Conservation (phyloP, 2,797 vertebrate species). For the Phalanger gymnotis region DNA sequence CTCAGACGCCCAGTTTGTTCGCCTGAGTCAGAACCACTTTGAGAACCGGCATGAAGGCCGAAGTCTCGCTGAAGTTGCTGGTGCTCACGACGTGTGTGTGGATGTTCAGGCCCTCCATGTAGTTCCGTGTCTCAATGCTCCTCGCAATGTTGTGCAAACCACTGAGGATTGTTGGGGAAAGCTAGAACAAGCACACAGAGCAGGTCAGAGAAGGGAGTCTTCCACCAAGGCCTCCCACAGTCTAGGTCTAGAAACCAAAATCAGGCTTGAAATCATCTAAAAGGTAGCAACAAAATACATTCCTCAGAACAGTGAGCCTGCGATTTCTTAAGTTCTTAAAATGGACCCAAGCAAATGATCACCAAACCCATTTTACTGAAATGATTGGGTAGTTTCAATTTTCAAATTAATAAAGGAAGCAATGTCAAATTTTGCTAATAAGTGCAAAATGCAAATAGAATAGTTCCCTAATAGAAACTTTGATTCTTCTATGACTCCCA, state of each 20-base stretch:
- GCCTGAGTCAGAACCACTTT: slow-evolving; percentile 98
- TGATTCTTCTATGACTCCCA: slow-evolving; percentile 39
- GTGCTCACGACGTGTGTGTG: slow-evolving; percentile 98
- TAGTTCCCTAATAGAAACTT: neutral
- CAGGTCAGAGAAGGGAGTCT: slow-evolving; percentile 25
- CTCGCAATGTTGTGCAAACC: slow-evolving; percentile 95
- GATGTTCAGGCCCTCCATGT: slow-evolving; percentile 93
- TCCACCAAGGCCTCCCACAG: neutral
- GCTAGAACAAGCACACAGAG: slow-evolving; percentile 85
- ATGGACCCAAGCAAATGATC: neutral
- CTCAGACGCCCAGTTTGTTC: slow-evolving; percentile 93
- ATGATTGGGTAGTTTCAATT: neutral
- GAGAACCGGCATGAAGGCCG: slow-evolving; percentile 98
- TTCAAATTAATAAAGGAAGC: slow-evolving; percentile 8
- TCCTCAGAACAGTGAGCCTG: slow-evolving; percentile 45
- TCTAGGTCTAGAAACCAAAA: slow-evolving; percentile 16
- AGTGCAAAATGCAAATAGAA: neutral
- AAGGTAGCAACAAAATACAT: neutral
- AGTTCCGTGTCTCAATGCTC: slow-evolving; percentile 92
- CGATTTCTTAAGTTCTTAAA: slow-evolving; percentile 34
- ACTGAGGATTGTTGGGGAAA: slow-evolving; percentile 92
- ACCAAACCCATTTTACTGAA: neutral
- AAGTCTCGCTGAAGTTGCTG: slow-evolving; percentile 99
- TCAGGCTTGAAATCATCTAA: neutral
- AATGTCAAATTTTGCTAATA: neutral